Evolutionary conservation across 2,113 vertebrate species (phyloP).

Genomic region (Taurulus bubalis): DNA sequence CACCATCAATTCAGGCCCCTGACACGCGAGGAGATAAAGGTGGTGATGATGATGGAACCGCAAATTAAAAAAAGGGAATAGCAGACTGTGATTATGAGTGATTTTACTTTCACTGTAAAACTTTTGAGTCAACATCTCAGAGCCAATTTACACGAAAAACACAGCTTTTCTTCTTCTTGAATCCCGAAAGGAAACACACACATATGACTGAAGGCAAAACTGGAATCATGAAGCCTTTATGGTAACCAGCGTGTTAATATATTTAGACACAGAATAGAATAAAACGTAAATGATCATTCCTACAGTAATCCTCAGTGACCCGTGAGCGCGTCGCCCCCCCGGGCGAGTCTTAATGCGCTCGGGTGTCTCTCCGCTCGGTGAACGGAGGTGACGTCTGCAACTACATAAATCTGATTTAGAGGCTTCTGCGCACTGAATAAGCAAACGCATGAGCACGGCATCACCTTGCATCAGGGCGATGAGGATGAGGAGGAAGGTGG

Average conservation of each 20-base stretch:
- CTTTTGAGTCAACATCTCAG: constrained; percentile 1
- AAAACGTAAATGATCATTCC: constrained; percentile 71
- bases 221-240: constrained; percentile 54
- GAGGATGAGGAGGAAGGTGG: constrained; percentile 54
- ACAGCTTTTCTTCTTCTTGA: background rate
- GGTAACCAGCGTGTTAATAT: constrained; percentile 51
- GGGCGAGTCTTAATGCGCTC: constrained; percentile 65
- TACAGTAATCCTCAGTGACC: constrained; percentile 73
- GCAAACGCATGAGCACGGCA: constrained; percentile 64
- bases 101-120: constrained; percentile 17
- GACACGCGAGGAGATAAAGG: constrained; percentile 54
- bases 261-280: constrained; percentile 61
- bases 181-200: constrained; percentile 22
- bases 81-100: constrained; percentile 5
- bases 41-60: constrained; percentile 45
- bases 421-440: constrained; percentile 61
- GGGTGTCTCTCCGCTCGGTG: constrained; percentile 65
- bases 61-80: constrained; percentile 32
- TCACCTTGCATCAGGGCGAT: constrained; percentile 67
- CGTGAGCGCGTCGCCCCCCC: constrained; percentile 47
- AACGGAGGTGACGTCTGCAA: constrained; percentile 73
- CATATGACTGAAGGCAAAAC: constrained; percentile 53
- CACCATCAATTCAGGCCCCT: constrained; percentile 38
- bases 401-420: constrained; percentile 78
- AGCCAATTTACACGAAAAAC: background rate